Percentiles rank a stretch among this genome's conserved stretches.
phyloP scores from a whole-genome alignment of 2,113 vertebrate genomes.

The Dolichotis patagonum region DNA sequence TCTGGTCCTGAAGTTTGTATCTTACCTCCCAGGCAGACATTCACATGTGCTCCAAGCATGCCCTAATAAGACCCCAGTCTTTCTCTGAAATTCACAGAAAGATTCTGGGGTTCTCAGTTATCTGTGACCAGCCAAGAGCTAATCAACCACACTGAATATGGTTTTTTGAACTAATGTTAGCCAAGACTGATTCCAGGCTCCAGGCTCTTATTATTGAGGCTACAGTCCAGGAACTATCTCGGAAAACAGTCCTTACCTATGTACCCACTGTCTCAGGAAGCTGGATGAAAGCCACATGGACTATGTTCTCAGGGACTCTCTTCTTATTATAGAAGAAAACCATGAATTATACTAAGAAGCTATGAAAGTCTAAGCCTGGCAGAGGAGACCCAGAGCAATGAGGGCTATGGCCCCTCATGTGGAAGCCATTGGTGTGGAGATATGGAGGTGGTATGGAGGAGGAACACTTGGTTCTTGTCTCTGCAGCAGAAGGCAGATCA shows the following conservation, averaged over 20 bases:
- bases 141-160: not conserved
- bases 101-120: not conserved
- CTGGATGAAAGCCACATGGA: not conserved
- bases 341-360: rapidly evolving
- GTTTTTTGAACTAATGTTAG: not conserved
- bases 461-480: not conserved
- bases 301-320: rapidly evolving
- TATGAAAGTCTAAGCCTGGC: rapidly evolving
- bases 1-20: not conserved
- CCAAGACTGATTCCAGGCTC: not conserved
- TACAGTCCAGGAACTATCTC: too few relatives aligned
- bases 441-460: not conserved
- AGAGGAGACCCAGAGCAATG: not conserved
- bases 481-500: not conserved
- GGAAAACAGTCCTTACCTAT: not conserved
- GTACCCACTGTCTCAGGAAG: not conserved
- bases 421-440: rapidly evolving
- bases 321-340: not conserved
- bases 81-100: not conserved
- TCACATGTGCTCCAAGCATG: not conserved
- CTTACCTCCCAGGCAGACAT: not conserved
- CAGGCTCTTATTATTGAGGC: not conserved
- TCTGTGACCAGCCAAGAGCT: not conserved
- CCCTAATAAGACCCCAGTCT: not conserved
- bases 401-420: rapidly evolving